Conservation (phyloP, 2,888 invertebrate genomes). For the Eupelmus urozonus region DNA sequence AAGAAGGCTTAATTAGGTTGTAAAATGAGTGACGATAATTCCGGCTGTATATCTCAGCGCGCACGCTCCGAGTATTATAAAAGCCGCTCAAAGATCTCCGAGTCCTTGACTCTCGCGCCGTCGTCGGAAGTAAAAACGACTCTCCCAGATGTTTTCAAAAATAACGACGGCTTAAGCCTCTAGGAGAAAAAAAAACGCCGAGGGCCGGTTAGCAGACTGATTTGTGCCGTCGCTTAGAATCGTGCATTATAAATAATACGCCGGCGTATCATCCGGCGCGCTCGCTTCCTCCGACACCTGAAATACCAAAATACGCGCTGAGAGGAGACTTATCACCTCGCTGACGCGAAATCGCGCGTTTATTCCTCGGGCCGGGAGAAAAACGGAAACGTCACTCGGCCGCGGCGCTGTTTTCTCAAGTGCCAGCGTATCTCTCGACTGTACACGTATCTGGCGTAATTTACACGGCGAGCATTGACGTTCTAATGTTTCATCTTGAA, state of each 20-base stretch:
- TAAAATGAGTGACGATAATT: constrained; percentile 60
- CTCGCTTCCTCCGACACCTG: constrained; percentile 41
- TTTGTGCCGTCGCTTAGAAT: constrained; percentile 11
- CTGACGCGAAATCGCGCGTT: constrained; percentile 40
- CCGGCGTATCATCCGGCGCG: constrained; percentile 1
- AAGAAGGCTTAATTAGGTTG: constrained; percentile 59
- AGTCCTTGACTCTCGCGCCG: constrained; percentile 38
- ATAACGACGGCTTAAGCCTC: constrained; percentile 59
- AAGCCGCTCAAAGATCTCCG: constrained; percentile 21
- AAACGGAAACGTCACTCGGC: constrained; percentile 21
- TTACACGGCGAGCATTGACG: too few relatives aligned
- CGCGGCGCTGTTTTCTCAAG: constrained; percentile 20
- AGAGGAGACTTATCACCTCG: constrained; percentile 23
- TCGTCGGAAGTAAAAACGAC: constrained; percentile 61
- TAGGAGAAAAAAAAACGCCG: neutral
- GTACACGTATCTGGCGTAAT: constrained; percentile 36
- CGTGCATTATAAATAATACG: constrained; percentile 19
- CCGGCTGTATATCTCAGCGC: constrained; percentile 47
- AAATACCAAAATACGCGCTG: constrained; percentile 26
- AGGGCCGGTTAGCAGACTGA: constrained; percentile 11
- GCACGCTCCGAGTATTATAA: constrained; percentile 18
- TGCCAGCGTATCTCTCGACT: constrained; percentile 15
- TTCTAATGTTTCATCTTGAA: constrained; percentile 46
- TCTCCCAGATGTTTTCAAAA: constrained; percentile 68
- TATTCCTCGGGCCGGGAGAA: too few relatives aligned